Percentiles rank a stretch among this genome's conserved stretches.
Evolutionary conservation across 92 coral and sea anemone genomes (phyloP).

Genomic region (Parazoanthus swiftii): DNA sequence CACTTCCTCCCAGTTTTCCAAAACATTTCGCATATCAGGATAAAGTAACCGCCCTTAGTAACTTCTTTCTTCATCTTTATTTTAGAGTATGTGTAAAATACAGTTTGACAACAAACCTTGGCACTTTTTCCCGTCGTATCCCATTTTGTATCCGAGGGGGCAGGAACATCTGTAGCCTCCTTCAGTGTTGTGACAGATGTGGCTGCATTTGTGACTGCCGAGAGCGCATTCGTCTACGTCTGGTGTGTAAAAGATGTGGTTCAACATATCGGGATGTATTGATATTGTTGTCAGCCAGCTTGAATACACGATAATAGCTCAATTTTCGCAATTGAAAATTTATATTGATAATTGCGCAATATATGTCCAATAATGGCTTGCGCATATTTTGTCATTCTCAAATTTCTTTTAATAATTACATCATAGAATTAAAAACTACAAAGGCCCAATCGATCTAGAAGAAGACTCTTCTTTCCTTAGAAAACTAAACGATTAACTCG

Average conservation of each 20-base stretch:
- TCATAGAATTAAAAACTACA: too few relatives aligned
- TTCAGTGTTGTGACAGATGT: conserved; percentile 49
- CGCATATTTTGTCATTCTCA: too few relatives aligned
- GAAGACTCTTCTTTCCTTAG: too few relatives aligned
- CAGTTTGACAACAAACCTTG: conserved; percentile 32
- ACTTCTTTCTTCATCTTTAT: not conserved
- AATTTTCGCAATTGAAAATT: too few relatives aligned
- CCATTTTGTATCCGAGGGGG: conserved; percentile 39
- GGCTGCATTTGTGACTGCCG: conserved; percentile 51
- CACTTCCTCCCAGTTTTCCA: not conserved
- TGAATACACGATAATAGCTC: too few relatives aligned
- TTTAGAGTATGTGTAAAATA: not conserved
- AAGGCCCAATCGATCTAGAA: too few relatives aligned
- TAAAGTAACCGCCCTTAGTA: not conserved
- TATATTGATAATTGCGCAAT: too few relatives aligned
- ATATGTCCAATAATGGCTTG: too few relatives aligned
- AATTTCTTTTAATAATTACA: too few relatives aligned
- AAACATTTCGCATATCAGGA: not conserved
- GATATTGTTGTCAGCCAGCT: too few relatives aligned
- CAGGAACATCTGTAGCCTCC: conserved; percentile 53
- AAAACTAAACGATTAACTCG: too few relatives aligned
- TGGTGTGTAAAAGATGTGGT: not conserved
- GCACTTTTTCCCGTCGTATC: conserved; percentile 36
- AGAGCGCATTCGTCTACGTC: conserved; percentile 50
- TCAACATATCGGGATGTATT: not conserved